Base-by-base conservation (phyloP, 2,888 invertebrate species). In the Drosophila atroscutellata region DNA sequence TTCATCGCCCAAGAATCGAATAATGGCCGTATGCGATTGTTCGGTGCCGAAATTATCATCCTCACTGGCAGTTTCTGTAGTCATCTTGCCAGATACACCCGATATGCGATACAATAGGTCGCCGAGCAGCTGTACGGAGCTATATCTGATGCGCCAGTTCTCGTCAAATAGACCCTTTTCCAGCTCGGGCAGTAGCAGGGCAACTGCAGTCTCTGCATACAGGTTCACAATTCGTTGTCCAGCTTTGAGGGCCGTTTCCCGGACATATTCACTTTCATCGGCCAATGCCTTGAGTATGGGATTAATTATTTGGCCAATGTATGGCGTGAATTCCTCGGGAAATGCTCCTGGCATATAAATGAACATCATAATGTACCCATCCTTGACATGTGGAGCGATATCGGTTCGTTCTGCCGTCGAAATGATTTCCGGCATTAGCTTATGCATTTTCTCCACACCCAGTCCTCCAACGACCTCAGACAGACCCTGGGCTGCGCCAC, bases 321-420 rank as follows among this genome's bases (percentile, higher is more conserved):
- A 99, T 0, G 97, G 97, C 1, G 97, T 96, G 93, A 99, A 99
- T 92, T 98, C 98, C 77, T 96, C 96, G 8, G 98, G 98, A 94
- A 99, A 99, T 15, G 99, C 98, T 72, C 97, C 96, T 3, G 99
- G 99, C 96, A 99, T 97, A 94, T 99, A 99, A 91, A 99, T 99
- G 93, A 99, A 99, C 98, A 99, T 98, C 98, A 99, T 99, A 75
- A 99, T 99, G 94, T 99, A 99, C 50, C 99, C 99, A 94, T 99
- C 99, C 91, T 99, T 98, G 2, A 99, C 99, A 93, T 99, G 98
- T 0, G 99, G 97, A 8, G 98, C 97, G 86, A 98, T 97, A 92
- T 98, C 98, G 1, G 96, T 96, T 71, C 98, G 95, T 92, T 98
- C 98, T 0, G 99, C 98, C 0, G 98, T 99, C 59, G 97, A 95